phyloP scores from a whole-genome alignment of 1,140 invertebrate genomes.

The Pseudomyrmex pallidus region DNA sequence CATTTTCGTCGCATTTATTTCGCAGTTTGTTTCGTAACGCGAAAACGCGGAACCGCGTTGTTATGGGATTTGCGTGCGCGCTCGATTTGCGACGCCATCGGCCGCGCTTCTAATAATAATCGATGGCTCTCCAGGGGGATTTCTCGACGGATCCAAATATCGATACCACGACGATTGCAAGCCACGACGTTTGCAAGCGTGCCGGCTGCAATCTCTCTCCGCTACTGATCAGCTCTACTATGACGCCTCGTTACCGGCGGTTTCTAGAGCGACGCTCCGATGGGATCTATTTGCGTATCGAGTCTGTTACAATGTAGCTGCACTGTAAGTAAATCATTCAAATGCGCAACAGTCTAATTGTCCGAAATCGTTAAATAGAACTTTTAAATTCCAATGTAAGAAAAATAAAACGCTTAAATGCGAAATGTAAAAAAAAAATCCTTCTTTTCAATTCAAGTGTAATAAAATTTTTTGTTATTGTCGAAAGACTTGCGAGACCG shows the following conservation, averaged over 20 bases:
- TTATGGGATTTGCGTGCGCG: constrained; percentile 24
- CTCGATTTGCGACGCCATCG: constrained; percentile 46
- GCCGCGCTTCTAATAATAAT: constrained; percentile 74
- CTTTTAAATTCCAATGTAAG: not conserved
- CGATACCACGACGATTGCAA: constrained; percentile 39
- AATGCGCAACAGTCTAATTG: not conserved
- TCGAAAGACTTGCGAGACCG: constrained; percentile 49
- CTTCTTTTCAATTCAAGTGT: not conserved
- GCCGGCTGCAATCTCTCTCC: constrained; percentile 43
- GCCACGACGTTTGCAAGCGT: constrained; percentile 23
- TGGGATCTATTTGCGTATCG: constrained; percentile 66
- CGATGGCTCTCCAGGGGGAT: constrained; percentile 65
- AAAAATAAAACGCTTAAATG: not conserved
- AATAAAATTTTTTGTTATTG: not conserved
- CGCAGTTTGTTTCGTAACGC: not conserved
- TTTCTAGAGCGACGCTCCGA: constrained; percentile 50
- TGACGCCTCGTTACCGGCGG: not conserved
- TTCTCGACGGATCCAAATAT: constrained; percentile 54
- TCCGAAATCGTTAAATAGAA: not conserved
- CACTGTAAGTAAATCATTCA: not conserved
- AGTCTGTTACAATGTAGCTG: constrained; percentile 60
- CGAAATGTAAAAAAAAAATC: not conserved
- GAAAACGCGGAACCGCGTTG: not conserved
- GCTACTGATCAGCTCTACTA: constrained; percentile 2
- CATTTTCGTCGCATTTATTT: not conserved